Evolutionary conservation across 1,140 invertebrate genomes (phyloP).

Genomic region (Delia radicum): DNA sequence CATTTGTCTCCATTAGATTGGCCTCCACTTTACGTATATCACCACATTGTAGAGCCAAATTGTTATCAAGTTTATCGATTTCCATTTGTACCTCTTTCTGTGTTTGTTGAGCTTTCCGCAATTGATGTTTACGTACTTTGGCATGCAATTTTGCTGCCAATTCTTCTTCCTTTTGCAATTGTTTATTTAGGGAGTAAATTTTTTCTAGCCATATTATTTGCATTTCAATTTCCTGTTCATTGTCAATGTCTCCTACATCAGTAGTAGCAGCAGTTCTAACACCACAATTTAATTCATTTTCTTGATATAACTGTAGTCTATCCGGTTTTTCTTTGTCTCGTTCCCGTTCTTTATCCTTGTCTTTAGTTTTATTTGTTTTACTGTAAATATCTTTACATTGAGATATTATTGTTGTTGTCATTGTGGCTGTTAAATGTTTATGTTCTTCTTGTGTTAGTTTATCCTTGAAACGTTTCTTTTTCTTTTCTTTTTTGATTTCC

Average conservation of each 20-base stretch:
- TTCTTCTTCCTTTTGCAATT: conserved; percentile 70
- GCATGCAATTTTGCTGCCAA: conserved; percentile 65
- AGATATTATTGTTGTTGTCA: too few species aligned
- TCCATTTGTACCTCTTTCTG: conserved; percentile 53
- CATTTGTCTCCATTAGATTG: conserved; percentile 65
- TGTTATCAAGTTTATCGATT: conserved; percentile 58
- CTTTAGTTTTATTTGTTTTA: not conserved
- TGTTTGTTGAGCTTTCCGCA: conserved; percentile 61
- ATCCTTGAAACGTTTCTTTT: not conserved
- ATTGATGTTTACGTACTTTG: conserved; percentile 66
- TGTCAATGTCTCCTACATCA: not conserved
- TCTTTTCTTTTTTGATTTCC: conserved; percentile 16
- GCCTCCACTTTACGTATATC: conserved; percentile 67
- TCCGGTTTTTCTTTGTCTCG: not conserved
- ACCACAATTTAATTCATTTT: not conserved
- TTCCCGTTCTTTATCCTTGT: not conserved
- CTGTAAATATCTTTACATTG: too few species aligned
- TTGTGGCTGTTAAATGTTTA: too few species aligned
- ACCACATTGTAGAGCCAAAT: conserved; percentile 58
- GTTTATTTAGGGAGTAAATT: conserved; percentile 70
- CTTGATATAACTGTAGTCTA: not conserved
- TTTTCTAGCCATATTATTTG: conserved; percentile 70
- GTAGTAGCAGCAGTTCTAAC: too few species aligned
- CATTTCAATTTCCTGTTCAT: conserved; percentile 43
- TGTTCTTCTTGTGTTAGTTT: not conserved